These are phyloP conservation scores for Pseudochaenichthys georgianus DNA, from an alignment of 2,797 vertebrate species.

Conservation along the genomic window DNA sequence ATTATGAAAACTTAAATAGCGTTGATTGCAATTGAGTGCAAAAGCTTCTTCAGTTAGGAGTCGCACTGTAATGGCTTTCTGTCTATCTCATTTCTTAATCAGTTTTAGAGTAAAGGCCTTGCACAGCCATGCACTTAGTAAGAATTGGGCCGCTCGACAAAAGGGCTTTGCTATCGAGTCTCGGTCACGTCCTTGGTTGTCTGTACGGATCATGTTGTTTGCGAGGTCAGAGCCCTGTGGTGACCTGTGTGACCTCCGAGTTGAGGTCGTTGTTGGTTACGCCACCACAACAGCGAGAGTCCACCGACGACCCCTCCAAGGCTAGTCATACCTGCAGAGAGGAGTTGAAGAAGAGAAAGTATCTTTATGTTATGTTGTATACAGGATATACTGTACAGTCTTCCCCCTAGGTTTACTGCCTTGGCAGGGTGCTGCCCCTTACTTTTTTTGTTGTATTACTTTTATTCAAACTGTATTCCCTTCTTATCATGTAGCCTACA, in stretches of 20 bases:
- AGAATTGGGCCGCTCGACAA: conserved; percentile 8
- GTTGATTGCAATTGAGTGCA: conserved; percentile 19
- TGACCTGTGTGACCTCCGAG: conserved; percentile 90
- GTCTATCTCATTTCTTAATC: not conserved
- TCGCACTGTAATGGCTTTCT: not conserved
- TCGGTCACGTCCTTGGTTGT: conserved; percentile 9
- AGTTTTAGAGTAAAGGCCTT: conserved; percentile 21
- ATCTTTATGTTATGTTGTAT: not conserved
- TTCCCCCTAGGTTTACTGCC: too few relatives aligned
- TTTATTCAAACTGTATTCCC: too few relatives aligned
- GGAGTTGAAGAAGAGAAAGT: not conserved
- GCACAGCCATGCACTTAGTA: conserved; percentile 33
- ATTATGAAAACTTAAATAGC: not conserved
- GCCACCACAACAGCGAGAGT: conserved; percentile 77
- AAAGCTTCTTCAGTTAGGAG: not conserved
- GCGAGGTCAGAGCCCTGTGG: conserved; percentile 80
- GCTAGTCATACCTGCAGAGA: conserved; percentile 93
- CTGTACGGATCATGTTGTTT: conserved; percentile 9
- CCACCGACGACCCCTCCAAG: conserved; percentile 91
- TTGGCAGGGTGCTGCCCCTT: too few relatives aligned
- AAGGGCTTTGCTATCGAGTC: conserved; percentile 12
- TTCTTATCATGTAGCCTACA: too few relatives aligned
- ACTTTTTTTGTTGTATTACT: too few relatives aligned
- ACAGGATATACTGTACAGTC: not conserved
- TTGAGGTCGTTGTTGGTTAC: conserved; percentile 85